phyloP scores from a whole-genome alignment of 1,140 invertebrate species.

The Conopomorpha cramerella region DNA sequence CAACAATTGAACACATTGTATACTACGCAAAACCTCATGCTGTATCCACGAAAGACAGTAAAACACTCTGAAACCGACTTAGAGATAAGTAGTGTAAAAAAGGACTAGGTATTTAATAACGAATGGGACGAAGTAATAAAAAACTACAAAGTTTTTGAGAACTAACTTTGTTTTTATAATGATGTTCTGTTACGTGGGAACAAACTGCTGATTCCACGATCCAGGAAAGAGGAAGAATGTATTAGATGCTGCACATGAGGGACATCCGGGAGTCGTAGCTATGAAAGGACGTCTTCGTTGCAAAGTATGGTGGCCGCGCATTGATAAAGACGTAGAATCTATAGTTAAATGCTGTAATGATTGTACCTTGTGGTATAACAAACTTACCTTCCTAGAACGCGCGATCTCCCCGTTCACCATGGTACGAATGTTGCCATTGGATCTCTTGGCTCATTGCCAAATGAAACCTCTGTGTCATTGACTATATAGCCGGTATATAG shows the following conservation, averaged over 20 bases:
- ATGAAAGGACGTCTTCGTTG: slow-evolving; percentile 59
- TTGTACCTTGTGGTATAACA: slow-evolving; percentile 18
- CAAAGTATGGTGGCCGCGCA: slow-evolving; percentile 54
- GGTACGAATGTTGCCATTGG: too few species aligned
- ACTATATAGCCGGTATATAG: too few species aligned
- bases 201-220: slow-evolving; percentile 15
- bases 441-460: too few species aligned
- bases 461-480: too few species aligned
- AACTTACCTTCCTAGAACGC: too few species aligned
- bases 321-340: slow-evolving; percentile 44
- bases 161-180: slow-evolving; percentile 1
- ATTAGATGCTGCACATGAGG: slow-evolving; percentile 28
- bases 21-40: slow-evolving; percentile 2
- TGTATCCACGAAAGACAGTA: background rate
- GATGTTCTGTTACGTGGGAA: background rate
- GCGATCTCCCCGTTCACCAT: too few species aligned
- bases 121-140: slow-evolving; percentile 1
- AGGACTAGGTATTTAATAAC: background rate
- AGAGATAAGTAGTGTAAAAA: background rate
- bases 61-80: background rate
- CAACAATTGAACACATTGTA: slow-evolving; percentile 2
- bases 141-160: background rate
- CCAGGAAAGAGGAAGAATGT: slow-evolving; percentile 8
- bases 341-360: slow-evolving; percentile 33
- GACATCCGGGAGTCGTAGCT: slow-evolving; percentile 48